phyloP scores from a whole-genome alignment of 92 coral and sea anemone genomes.

The Porites cylindrica region DNA sequence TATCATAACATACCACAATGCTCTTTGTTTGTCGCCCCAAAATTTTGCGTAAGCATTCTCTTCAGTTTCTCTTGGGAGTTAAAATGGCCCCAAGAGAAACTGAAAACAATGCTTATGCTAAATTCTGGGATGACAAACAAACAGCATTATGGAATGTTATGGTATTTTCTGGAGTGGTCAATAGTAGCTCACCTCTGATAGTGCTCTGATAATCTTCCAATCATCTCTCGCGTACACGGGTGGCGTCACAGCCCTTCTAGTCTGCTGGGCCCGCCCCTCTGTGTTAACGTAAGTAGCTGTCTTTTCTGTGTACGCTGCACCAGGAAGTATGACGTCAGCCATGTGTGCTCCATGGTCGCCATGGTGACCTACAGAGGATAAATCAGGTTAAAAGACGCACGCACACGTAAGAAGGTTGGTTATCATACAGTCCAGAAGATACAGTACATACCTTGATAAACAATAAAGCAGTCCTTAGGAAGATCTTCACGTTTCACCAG shows the following conservation, averaged over 20 bases:
- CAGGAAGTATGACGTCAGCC: slow-evolving; percentile 98
- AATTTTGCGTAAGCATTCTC: too few species aligned
- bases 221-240: slow-evolving; percentile 96
- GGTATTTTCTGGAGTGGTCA: too few species aligned
- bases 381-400: background rate
- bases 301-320: slow-evolving; percentile 99
- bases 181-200: slow-evolving; percentile 82
- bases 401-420: background rate
- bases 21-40: too few species aligned
- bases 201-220: slow-evolving; percentile 99
- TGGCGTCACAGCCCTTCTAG: slow-evolving; percentile 99
- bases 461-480: slow-evolving; percentile 93
- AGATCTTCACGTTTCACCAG: slow-evolving; percentile 77
- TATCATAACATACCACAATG: too few species aligned
- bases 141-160: too few species aligned
- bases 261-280: slow-evolving; percentile 99
- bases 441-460: slow-evolving; percentile 87
- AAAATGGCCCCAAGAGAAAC: too few species aligned
- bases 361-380: slow-evolving; percentile 89
- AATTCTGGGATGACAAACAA: too few species aligned
- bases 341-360: slow-evolving; percentile 96
- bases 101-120: too few species aligned
- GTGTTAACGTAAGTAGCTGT: slow-evolving; percentile 97
- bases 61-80: too few species aligned
- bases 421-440: background rate